Evolutionary conservation across 2,888 invertebrate genomes (phyloP), one percentile per base, ranked within the genome.

Genomic region (Phorcus lineatus): DNA sequence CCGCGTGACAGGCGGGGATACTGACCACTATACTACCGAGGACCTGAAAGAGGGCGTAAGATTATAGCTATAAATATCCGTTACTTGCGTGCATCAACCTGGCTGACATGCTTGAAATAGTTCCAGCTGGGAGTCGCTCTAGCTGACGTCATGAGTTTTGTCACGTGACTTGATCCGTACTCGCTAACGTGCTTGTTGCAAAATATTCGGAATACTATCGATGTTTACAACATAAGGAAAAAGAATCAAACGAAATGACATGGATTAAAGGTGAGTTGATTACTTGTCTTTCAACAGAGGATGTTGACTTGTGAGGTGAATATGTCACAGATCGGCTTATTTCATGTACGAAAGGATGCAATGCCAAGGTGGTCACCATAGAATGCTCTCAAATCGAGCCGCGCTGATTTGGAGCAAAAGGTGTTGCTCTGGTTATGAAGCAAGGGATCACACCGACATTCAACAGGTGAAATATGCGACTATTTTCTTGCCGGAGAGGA

Each of bases 1-100:
- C 76, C 76, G 76, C 76, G 76, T 76, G 76, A 76, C 76, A 76
- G 76, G 76, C 76, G 76, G 76, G 76, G 76, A 76, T 76, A 76
- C 76, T 76, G 28, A 76, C 76, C 76, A 76, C 76, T 76, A 76
- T 76, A 76, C 76, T 76, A 76, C 55, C 76, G 76, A 76, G 76
- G 76, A 76, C 31, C 55, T 76, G 54, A n/a, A 0, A 31, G 3
- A 16, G 4, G 0, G 13, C 0, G 2, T 0, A n/a, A 28, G 13
- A 55, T 55, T 55, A 36, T 13, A n/a, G n/a, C 13, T 76, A 76
- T 76, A 54, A 28, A 55, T 54, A 28, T n/a, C 17, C 17, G 6
- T 53, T 52, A 24, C 11, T n/a, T n/a, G 19, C 4, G 53, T 17
- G 24, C 24, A 17, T n/a, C 19, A 28, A 24, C 17, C 19, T 11